These are phyloP conservation scores for Dermatemys mawii DNA, from an alignment of 2,113 vertebrate genomes.

Conservation along the genomic window DNA sequence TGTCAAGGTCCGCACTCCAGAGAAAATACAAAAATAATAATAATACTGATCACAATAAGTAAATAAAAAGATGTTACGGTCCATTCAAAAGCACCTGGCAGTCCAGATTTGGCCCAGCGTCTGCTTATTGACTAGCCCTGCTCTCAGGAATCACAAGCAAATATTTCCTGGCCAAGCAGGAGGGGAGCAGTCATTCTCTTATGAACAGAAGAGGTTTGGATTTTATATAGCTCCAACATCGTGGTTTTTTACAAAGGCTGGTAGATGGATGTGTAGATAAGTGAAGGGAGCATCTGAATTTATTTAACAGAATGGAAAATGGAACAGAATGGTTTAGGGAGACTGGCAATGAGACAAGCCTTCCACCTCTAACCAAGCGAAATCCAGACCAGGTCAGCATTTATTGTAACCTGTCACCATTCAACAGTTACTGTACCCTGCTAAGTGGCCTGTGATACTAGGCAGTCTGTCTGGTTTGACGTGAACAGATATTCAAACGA, in stretches of 20 bases:
- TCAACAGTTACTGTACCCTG: too few species aligned
- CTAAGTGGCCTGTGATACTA: not conserved
- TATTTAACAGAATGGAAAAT: not conserved
- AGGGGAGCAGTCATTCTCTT: not conserved
- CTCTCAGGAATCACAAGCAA: not conserved
- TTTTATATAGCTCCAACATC: not conserved
- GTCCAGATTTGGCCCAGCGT: too few species aligned
- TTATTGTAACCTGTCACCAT: not conserved
- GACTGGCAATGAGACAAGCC: not conserved
- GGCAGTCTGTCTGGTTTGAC: not conserved
- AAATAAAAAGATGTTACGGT: too few species aligned
- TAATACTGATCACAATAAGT: too few species aligned
- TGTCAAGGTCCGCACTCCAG: too few species aligned
- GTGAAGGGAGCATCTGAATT: not conserved
- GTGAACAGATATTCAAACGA: not conserved
- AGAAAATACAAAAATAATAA: too few species aligned
- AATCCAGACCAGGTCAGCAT: not conserved
- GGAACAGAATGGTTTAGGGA: not conserved
- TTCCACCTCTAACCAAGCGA: not conserved
- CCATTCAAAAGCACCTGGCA: too few species aligned
- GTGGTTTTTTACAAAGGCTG: not conserved
- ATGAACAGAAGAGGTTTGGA: not conserved
- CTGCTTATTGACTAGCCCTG: too few species aligned
- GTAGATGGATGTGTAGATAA: too few species aligned
- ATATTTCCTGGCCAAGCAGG: not conserved